These are phyloP conservation scores for Ceramica pisi DNA, from an alignment of 2,888 invertebrate genomes.

Conservation along the genomic window DNA sequence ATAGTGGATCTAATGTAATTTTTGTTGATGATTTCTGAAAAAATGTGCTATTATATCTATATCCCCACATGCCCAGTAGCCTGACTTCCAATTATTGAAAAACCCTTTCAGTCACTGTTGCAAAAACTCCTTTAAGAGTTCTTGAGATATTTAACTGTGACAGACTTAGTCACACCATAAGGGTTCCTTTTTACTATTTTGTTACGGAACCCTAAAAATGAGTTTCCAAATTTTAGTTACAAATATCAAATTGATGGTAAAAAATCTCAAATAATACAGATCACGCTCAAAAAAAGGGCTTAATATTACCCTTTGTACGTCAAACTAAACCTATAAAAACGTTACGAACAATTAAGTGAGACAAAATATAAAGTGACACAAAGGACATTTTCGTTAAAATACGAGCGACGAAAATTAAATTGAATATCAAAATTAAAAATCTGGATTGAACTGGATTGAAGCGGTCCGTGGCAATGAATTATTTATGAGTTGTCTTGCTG, in stretches of 20 bases:
- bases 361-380: constrained; percentile 32
- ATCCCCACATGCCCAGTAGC: too few species aligned
- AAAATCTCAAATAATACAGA: background rate
- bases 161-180: too few species aligned
- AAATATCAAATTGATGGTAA: background rate
- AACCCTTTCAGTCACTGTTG: too few species aligned
- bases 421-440: constrained; percentile 59
- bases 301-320: constrained; percentile 35
- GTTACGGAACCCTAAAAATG: background rate
- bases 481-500: constrained; percentile 50
- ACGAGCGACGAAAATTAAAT: constrained; percentile 45
- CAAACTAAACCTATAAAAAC: constrained; percentile 7
- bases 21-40: too few species aligned
- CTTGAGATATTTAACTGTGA: too few species aligned
- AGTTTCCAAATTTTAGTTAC: background rate
- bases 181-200: too few species aligned
- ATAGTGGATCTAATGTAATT: too few species aligned
- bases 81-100: too few species aligned
- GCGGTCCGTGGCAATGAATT: constrained; percentile 55
- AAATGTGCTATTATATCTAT: too few species aligned
- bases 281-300: background rate
- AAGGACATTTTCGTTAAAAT: constrained; percentile 43
- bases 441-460: constrained; percentile 49
- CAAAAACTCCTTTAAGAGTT: too few species aligned
- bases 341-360: constrained; percentile 4